Percentiles rank a stretch among this genome's conserved stretches.
Conservation (phyloP, 1,140 invertebrate genomes). For the Dysdera silvatica region DNA sequence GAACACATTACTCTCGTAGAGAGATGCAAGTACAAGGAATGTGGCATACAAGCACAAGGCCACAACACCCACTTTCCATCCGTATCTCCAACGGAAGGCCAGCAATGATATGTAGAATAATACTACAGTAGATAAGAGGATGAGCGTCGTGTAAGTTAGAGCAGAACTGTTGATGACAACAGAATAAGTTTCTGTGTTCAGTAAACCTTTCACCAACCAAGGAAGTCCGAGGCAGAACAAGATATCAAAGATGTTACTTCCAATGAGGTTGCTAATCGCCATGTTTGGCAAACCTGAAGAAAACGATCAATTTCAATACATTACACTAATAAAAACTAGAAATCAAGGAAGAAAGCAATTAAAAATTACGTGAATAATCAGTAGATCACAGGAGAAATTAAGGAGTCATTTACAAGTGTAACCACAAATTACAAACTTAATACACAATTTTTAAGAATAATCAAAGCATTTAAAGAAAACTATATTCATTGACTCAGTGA, state of each 20-base stretch:
- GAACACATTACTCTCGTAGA: slow-evolving; percentile 28
- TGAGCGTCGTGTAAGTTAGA: slow-evolving; percentile 32
- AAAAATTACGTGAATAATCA: too few relatives aligned
- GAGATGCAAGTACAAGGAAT: slow-evolving; percentile 16
- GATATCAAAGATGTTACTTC: slow-evolving; percentile 74
- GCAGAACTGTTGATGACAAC: slow-evolving; percentile 31
- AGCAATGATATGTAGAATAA: slow-evolving; percentile 12
- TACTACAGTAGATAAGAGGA: slow-evolving; percentile 25
- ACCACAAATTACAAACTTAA: too few relatives aligned
- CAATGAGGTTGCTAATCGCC: slow-evolving; percentile 72
- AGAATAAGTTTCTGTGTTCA: slow-evolving; percentile 9
- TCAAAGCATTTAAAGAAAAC: too few relatives aligned
- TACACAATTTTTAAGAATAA: too few relatives aligned
- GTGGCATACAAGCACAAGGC: slow-evolving; percentile 22
- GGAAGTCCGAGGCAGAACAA: slow-evolving; percentile 70
- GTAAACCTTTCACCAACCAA: slow-evolving; percentile 64
- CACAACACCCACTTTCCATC: slow-evolving; percentile 22
- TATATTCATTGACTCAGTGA: too few relatives aligned
- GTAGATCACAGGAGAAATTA: too few relatives aligned
- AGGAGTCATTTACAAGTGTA: too few relatives aligned
- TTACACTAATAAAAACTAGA: too few relatives aligned
- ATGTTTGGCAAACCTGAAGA: slow-evolving; percentile 49
- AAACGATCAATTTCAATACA: neutral
- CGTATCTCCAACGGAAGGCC: slow-evolving; percentile 26
- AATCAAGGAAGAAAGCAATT: too few relatives aligned